Evolutionary conservation across 1,140 invertebrate species (phyloP).

Genomic region (Zaprionus camerounensis): DNA sequence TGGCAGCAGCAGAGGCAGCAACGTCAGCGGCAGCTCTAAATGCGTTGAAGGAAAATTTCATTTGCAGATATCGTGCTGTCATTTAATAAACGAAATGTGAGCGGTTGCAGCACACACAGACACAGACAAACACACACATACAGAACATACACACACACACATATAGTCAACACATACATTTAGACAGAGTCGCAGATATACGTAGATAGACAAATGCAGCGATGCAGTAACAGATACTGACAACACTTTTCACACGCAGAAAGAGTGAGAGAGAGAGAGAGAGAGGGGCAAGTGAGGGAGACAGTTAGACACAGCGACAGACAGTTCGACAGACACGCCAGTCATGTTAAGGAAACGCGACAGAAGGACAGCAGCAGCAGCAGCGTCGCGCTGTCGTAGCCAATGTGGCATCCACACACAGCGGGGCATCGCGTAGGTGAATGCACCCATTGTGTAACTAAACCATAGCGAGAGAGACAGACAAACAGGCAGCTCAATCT

Average conservation of each 20-base stretch:
- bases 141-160: slow-evolving; percentile 30
- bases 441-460: slow-evolving; percentile 83
- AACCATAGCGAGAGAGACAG: slow-evolving; percentile 71
- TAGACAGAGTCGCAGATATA: slow-evolving; percentile 9
- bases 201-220: slow-evolving; percentile 60
- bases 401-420: slow-evolving; percentile 57
- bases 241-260: slow-evolving; percentile 70
- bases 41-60: slow-evolving; percentile 83
- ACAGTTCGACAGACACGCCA: slow-evolving; percentile 12
- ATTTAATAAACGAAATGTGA: slow-evolving; percentile 83
- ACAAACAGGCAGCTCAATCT: slow-evolving; percentile 62
- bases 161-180: neutral
- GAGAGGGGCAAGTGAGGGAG: too few relatives aligned
- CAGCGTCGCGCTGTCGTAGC: slow-evolving; percentile 41
- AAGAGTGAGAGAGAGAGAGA: neutral
- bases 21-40: slow-evolving; percentile 56
- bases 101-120: slow-evolving; percentile 34
- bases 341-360: slow-evolving; percentile 65
- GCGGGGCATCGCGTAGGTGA: slow-evolving; percentile 76
- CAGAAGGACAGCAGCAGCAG: slow-evolving; percentile 50
- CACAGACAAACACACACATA: slow-evolving; percentile 23
- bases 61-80: slow-evolving; percentile 84
- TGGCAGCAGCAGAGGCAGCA: slow-evolving; percentile 21
- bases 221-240: slow-evolving; percentile 81
- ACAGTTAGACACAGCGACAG: neutral